Conservation (phyloP, 2,113 vertebrate species). For the Cardinalis cardinalis region DNA sequence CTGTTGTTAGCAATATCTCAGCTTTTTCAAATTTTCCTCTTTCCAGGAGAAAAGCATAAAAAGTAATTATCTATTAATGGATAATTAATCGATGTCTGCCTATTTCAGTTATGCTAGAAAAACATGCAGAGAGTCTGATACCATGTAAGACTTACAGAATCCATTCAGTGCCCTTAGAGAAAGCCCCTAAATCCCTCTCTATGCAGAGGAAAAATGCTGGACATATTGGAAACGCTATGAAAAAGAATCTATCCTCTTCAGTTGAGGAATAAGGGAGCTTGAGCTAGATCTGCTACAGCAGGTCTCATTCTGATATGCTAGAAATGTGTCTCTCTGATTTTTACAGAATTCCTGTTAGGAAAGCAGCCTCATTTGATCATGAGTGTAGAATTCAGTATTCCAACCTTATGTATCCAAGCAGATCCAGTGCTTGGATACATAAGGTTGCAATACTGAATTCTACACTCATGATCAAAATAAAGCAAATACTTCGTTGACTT, state of each 20-base stretch:
- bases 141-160: neutral
- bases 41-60: neutral
- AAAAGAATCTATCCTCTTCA: neutral
- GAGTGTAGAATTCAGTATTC: no score
- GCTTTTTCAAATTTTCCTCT: neutral
- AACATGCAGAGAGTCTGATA: neutral
- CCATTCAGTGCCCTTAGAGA: neutral
- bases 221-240: neutral
- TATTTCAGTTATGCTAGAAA: neutral
- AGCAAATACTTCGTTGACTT: neutral
- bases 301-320: neutral
- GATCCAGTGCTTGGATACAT: neutral
- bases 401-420: no score
- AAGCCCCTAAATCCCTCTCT: neutral
- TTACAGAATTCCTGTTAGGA: neutral
- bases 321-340: neutral
- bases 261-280: neutral
- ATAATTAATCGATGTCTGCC: neutral
- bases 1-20: neutral
- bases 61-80: neutral
- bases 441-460: neutral
- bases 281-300: neutral
- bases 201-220: neutral
- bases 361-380: neutral
- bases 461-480: neutral